Conservation (phyloP, 2,888 invertebrate genomes). For the Tipula vernalis region DNA sequence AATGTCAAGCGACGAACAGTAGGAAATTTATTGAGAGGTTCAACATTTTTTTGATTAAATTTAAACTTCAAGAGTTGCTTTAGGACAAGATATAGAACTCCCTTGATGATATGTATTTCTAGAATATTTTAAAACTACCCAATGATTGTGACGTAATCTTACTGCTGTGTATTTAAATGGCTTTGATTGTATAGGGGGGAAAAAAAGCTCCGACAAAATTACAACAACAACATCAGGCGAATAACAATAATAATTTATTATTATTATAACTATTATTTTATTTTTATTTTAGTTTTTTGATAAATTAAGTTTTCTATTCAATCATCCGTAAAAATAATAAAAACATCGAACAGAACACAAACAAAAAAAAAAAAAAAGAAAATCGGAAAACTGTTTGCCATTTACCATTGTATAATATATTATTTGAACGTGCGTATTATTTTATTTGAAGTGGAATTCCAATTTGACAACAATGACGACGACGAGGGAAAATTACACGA, state of each 20-base stretch:
- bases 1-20: too few species aligned
- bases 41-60: too few species aligned
- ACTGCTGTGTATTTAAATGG: too few species aligned
- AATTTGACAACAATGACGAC: not conserved
- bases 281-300: not conserved
- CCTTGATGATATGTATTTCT: too few species aligned
- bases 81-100: too few species aligned
- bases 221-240: not conserved
- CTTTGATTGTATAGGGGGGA: too few species aligned
- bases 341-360: not conserved
- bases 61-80: too few species aligned
- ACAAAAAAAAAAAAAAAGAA: not conserved
- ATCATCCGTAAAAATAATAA: not conserved
- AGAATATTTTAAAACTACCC: too few species aligned
- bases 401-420: not conserved
- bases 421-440: not conserved
- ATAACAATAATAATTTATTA: not conserved
- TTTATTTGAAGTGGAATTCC: not conserved
- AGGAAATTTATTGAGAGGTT: too few species aligned
- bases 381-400: not conserved
- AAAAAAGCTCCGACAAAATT: not conserved
- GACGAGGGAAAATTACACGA: not conserved
- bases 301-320: not conserved
- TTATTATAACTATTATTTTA: not conserved
- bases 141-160: too few species aligned